phyloP scores from a whole-genome alignment of 1,140 invertebrate genomes.

The Leptonema lineaticorne region DNA sequence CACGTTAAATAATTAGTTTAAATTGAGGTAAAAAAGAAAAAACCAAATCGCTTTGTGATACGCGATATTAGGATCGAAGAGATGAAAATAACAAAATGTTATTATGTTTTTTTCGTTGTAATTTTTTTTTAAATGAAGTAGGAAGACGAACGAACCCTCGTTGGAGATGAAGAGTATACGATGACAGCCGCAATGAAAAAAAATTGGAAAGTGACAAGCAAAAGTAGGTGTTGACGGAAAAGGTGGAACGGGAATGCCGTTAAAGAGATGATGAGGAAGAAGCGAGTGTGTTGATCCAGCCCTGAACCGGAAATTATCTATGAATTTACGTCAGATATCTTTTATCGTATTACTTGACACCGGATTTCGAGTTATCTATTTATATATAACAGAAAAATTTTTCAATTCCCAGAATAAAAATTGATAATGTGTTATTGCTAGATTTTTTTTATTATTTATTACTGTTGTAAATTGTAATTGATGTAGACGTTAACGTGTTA shows the following conservation, averaged over 20 bases:
- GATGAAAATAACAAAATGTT: neutral
- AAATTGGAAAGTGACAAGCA: neutral
- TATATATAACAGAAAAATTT: no score
- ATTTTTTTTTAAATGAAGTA: constrained; percentile 4
- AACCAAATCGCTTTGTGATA: no score
- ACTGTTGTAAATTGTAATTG: no score
- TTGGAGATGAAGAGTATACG: neutral
- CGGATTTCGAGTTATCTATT: no score
- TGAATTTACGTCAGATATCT: constrained; percentile 30
- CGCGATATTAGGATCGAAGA: no score
- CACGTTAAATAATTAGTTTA: no score
- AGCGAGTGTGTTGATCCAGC: constrained; percentile 27
- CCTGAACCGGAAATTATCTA: constrained; percentile 30
- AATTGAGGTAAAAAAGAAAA: no score
- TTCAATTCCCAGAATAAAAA: no score
- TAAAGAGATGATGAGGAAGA: neutral
- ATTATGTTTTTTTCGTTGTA: neutral
- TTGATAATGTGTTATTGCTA: no score
- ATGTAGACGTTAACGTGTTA: no score
- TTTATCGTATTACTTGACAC: no score
- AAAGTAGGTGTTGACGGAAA: neutral
- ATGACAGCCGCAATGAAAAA: neutral
- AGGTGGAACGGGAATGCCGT: neutral
- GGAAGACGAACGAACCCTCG: constrained; percentile 4
- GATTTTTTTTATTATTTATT: no score